Conservation (phyloP, 2,797 vertebrate species). For the Gymnoscopelus microlampas region DNA sequence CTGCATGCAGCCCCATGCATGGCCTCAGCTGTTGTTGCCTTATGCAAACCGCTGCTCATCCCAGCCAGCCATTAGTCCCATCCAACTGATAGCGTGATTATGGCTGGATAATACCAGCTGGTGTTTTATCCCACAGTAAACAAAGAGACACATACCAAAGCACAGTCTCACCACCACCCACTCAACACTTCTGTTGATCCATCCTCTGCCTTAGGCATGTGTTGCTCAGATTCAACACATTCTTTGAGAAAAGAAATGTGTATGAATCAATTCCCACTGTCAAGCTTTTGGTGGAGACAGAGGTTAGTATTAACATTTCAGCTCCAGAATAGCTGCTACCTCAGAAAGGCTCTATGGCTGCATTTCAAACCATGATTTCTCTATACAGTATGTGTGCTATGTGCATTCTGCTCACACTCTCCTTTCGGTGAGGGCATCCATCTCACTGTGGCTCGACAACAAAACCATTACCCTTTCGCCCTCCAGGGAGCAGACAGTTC, state of each 20-base stretch:
- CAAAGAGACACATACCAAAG: constrained; percentile 72
- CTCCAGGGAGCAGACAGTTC: constrained; percentile 69
- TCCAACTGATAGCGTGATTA: constrained; percentile 66
- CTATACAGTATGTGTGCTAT: constrained; percentile 39
- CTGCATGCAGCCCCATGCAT: constrained; percentile 43
- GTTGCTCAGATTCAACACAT: constrained; percentile 72
- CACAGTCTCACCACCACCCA: constrained; percentile 66
- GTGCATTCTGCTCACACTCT: constrained; percentile 67
- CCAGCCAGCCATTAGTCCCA: constrained; percentile 66
- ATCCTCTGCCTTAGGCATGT: constrained; percentile 59
- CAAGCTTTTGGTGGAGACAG: constrained; percentile 44
- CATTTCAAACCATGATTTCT: constrained; percentile 48
- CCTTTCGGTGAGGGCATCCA: constrained; percentile 63
- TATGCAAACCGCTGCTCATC: constrained; percentile 44
- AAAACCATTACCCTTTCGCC: constrained; percentile 74
- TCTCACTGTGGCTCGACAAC: constrained; percentile 70
- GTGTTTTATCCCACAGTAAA: constrained; percentile 74
- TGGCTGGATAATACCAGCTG: constrained; percentile 75
- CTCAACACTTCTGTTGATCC: constrained; percentile 67
- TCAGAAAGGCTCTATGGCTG: constrained; percentile 40
- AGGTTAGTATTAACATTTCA: constrained; percentile 57
- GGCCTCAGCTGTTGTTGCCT: constrained; percentile 69
- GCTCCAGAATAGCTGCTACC: constrained; percentile 44
- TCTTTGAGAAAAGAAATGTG: constrained; percentile 23
- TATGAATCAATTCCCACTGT: constrained; percentile 69